Percentiles rank a stretch among this genome's conserved stretches.
Evolutionary conservation across 1,140 invertebrate species (phyloP).

Genomic region (Archegozetes longisetosus): DNA sequence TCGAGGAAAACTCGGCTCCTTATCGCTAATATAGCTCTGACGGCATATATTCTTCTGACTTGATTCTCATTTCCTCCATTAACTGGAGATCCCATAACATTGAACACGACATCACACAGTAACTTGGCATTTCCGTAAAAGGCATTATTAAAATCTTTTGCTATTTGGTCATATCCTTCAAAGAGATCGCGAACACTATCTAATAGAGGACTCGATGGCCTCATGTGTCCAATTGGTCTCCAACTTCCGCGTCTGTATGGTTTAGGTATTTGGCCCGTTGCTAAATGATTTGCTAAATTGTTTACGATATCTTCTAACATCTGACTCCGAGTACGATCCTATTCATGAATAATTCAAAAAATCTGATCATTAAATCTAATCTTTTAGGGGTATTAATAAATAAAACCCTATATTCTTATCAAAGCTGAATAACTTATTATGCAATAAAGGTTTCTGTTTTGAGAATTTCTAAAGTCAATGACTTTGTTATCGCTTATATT

Average conservation of each 20-base stretch:
- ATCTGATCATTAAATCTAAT: neutral
- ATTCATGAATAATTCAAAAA: constrained; percentile 23
- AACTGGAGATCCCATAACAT: constrained; percentile 37
- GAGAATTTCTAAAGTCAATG: too few species aligned
- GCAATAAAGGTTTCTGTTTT: too few species aligned
- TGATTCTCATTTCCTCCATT: neutral
- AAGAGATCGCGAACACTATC: constrained; percentile 75
- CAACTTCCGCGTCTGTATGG: constrained; percentile 76
- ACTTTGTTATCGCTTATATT: too few species aligned
- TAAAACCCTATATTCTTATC: too few species aligned
- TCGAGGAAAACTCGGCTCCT: constrained; percentile 73
- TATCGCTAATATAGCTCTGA: constrained; percentile 75
- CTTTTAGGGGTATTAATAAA: neutral
- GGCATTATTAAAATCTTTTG: constrained; percentile 74
- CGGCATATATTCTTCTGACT: constrained; percentile 51
- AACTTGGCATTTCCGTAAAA: constrained; percentile 61
- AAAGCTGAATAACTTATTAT: too few species aligned
- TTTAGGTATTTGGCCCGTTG: constrained; percentile 87
- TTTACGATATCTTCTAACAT: constrained; percentile 89
- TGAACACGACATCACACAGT: constrained; percentile 68
- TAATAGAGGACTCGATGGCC: constrained; percentile 73
- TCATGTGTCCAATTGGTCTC: constrained; percentile 81
- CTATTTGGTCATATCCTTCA: constrained; percentile 81
- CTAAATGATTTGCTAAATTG: constrained; percentile 80
- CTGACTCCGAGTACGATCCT: constrained; percentile 68